Percentiles rank a stretch among this genome's conserved stretches.
These are phyloP conservation scores for Ciconia nigra DNA, from an alignment of 2,797 vertebrate species.

Conservation along the genomic window DNA sequence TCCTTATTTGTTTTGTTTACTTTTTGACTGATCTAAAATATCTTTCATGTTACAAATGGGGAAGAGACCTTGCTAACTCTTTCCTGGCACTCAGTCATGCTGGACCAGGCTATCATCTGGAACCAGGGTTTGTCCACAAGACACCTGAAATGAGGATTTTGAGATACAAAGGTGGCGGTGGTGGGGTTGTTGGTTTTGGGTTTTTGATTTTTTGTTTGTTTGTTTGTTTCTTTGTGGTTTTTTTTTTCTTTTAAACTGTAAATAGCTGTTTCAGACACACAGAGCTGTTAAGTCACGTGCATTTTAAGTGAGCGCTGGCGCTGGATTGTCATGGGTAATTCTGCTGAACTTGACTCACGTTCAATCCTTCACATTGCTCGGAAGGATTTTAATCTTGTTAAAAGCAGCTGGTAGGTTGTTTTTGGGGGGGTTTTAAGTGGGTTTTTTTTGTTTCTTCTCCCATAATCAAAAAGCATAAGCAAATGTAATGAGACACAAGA, in stretches of 20 bases:
- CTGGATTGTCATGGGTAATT: neutral
- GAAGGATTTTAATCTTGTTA: neutral
- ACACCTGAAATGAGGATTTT: neutral
- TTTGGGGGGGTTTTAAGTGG: neutral
- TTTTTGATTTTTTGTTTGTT: too few relatives aligned
- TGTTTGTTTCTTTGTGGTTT: too few relatives aligned
- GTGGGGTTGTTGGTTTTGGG: accelerated
- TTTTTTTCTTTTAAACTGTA: neutral
- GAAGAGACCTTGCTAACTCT: neutral
- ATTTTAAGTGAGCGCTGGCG: neutral
- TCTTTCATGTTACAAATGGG: neutral
- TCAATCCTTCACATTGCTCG: neutral
- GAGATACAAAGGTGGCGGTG: neutral
- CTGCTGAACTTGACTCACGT: neutral
- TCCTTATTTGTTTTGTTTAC: neutral
- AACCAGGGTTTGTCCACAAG: neutral
- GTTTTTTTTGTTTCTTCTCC: neutral
- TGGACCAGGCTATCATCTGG: neutral
- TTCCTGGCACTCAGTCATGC: neutral
- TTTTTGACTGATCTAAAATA: neutral
- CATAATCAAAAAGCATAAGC: neutral
- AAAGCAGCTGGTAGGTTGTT: neutral
- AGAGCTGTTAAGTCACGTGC: neutral
- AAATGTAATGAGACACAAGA: neutral
- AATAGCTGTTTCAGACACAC: neutral